phyloP scores from a whole-genome alignment of 1,140 invertebrate species.

The Drosophila lacertosa region DNA sequence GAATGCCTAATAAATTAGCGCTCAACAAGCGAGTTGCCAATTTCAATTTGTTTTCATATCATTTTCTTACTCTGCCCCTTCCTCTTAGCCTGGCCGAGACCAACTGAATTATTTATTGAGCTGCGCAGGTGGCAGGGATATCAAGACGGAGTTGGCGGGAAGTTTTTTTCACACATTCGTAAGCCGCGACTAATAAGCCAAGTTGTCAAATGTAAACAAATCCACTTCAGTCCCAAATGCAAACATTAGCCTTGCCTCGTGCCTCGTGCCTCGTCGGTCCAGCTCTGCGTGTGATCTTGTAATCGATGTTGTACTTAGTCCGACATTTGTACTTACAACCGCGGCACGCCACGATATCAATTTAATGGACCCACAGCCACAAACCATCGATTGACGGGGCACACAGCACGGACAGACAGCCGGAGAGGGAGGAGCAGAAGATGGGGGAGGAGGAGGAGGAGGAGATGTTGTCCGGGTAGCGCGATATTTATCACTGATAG shows the following conservation, averaged over 20 bases:
- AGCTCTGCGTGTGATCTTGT: constrained; percentile 62
- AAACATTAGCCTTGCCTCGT: not conserved
- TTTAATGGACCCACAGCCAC: constrained; percentile 54
- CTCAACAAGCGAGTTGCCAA: constrained; percentile 75
- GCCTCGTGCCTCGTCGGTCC: constrained; percentile 37
- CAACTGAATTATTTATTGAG: constrained; percentile 66
- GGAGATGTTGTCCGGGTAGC: too few species aligned
- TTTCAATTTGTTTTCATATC: constrained; percentile 81
- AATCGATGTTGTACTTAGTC: constrained; percentile 70
- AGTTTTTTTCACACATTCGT: constrained; percentile 6
- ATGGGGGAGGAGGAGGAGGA: too few species aligned
- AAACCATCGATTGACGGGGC: constrained; percentile 48
- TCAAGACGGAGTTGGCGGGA: constrained; percentile 5
- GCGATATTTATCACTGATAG: constrained; percentile 71
- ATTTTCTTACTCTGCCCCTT: constrained; percentile 46
- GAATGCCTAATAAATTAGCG: constrained; percentile 72
- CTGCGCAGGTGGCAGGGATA: constrained; percentile 63
- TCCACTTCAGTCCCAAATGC: not conserved
- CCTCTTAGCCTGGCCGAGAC: not conserved
- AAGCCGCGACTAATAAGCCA: constrained; percentile 13
- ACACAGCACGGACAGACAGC: not conserved
- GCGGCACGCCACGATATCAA: constrained; percentile 58
- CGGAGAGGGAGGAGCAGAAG: not conserved
- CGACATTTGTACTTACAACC: constrained; percentile 64
- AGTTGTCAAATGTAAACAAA: constrained; percentile 23